phyloP scores from a whole-genome alignment of 2,797 vertebrate genomes.

The Notolabrus celidotus region DNA sequence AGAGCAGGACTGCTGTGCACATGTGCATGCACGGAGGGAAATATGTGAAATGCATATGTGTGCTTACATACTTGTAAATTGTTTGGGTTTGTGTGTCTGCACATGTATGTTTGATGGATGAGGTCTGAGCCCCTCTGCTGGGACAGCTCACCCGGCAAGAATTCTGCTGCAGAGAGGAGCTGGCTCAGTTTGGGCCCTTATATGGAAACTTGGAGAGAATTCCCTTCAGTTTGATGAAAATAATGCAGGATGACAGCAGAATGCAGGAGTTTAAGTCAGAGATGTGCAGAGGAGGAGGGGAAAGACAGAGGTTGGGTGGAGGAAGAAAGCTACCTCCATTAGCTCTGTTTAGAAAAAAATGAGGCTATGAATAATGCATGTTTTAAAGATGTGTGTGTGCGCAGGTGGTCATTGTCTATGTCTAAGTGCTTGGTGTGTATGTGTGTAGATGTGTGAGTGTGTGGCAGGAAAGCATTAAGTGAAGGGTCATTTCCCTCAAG shows the following conservation, averaged over 20 bases:
- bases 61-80: conserved; percentile 36
- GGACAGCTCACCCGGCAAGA: conserved; percentile 74
- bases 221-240: conserved; percentile 77
- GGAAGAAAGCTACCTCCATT: neutral
- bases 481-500: conserved; percentile 64
- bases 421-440: conserved; percentile 1
- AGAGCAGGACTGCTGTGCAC: conserved; percentile 16
- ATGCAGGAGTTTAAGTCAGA: conserved; percentile 22
- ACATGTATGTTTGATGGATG: conserved; percentile 40
- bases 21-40: conserved; percentile 15
- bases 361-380: conserved; percentile 11
- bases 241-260: conserved; percentile 24
- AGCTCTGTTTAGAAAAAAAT: neutral
- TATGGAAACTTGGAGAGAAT: conserved; percentile 73
- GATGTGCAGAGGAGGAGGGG: conserved; percentile 6
- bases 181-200: conserved; percentile 75
- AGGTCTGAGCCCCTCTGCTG: conserved; percentile 46
- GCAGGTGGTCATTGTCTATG: conserved; percentile 5
- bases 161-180: conserved; percentile 66
- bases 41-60: conserved; percentile 20
- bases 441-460: conserved; percentile 22
- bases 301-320: neutral
- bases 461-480: conserved; percentile 30
- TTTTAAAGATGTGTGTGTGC: conserved; percentile 16
- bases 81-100: conserved; percentile 42